These are phyloP conservation scores for Palythoa grandiflora DNA, from an alignment of 92 coral and sea anemone species.

Conservation along the genomic window DNA sequence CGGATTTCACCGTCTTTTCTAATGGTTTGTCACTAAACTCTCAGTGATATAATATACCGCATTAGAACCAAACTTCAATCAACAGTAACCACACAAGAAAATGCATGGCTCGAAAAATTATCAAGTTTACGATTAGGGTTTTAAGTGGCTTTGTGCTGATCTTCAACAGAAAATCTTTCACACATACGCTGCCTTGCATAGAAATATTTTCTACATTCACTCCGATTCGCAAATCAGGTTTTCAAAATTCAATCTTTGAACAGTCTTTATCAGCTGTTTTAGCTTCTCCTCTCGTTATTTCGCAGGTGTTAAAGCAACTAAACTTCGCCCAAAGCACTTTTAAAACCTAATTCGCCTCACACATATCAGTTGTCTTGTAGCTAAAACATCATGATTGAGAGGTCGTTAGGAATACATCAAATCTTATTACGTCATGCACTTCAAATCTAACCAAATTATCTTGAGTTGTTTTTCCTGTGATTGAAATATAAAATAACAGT, in stretches of 20 bases:
- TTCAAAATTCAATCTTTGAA: not conserved
- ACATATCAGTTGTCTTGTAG: too few species aligned
- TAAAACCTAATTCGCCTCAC: too few species aligned
- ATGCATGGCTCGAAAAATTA: constrained; percentile 18
- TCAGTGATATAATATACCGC: not conserved
- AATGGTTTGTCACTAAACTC: not conserved
- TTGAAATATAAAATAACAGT: too few species aligned
- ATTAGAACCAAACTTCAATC: constrained; percentile 5
- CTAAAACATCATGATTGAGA: too few species aligned
- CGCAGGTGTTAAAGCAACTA: not conserved
- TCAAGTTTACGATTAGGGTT: not conserved
- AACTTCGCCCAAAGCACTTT: too few species aligned
- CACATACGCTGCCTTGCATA: not conserved
- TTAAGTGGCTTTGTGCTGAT: not conserved
- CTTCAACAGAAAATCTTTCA: not conserved
- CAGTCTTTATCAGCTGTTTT: not conserved
- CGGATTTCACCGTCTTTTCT: not conserved
- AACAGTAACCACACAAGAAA: not conserved
- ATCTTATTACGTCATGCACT: too few species aligned
- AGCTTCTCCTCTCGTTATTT: too few species aligned
- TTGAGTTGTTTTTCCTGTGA: too few species aligned
- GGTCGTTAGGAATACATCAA: too few species aligned
- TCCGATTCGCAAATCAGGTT: not conserved
- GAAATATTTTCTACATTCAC: not conserved
- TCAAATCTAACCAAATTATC: too few species aligned